These are phyloP conservation scores for Phalloptychus januarius DNA, from an alignment of 2,797 vertebrate genomes.

Conservation along the genomic window DNA sequence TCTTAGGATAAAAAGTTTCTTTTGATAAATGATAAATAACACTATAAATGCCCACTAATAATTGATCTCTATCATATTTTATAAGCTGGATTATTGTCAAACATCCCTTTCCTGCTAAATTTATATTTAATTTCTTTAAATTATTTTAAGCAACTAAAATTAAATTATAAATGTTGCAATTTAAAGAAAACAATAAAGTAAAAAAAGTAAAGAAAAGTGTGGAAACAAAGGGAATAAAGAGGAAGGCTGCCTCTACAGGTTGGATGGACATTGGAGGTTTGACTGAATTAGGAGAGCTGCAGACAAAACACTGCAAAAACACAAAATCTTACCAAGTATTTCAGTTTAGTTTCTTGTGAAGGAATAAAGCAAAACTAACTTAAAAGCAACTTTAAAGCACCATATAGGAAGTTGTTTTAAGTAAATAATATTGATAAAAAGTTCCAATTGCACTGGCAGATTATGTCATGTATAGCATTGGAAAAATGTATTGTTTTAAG, in stretches of 20 bases:
- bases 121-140: background rate
- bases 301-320: constrained; percentile 1
- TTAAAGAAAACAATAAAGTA: background rate
- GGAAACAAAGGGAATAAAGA: constrained; percentile 16
- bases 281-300: constrained; percentile 11
- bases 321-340: too few species aligned
- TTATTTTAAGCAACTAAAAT: background rate
- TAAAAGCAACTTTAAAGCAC: too few species aligned
- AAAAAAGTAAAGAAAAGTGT: constrained; percentile 8
- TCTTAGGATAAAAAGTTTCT: too few species aligned
- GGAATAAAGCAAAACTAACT: too few species aligned
- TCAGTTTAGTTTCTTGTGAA: too few species aligned
- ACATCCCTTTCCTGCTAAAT: background rate
- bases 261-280: background rate
- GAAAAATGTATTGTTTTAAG: too few species aligned
- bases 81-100: background rate
- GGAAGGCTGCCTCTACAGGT: constrained; percentile 3
- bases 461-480: too few species aligned
- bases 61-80: background rate
- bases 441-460: too few species aligned
- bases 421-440: too few species aligned
- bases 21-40: too few species aligned
- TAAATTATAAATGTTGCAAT: background rate
- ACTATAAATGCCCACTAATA: background rate
- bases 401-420: too few species aligned